phyloP scores from a whole-genome alignment of 2,888 invertebrate species.

The Polymixis flavicincta region DNA sequence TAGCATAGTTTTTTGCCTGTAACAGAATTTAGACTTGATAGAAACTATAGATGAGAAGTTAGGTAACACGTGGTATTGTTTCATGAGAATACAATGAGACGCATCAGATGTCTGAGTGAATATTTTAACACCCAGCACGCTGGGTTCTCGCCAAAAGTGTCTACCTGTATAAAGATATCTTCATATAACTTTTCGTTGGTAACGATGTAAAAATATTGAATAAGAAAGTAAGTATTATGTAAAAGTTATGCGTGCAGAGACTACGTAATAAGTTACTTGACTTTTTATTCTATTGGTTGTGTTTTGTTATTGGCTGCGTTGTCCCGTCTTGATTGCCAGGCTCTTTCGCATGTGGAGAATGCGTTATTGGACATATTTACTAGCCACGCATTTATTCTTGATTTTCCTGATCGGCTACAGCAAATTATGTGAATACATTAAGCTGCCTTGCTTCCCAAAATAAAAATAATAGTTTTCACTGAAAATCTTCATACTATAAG shows the following conservation, averaged over 20 bases:
- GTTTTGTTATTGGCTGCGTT: conserved; percentile 50
- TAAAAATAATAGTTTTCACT: neutral
- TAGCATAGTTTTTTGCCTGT: neutral
- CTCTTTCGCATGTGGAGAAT: conserved; percentile 42
- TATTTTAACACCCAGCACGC: conserved; percentile 45
- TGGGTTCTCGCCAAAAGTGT: conserved; percentile 53
- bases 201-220: conserved; percentile 58
- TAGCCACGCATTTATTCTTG: conserved; percentile 36
- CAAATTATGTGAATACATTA: conserved; percentile 23
- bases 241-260: conserved; percentile 57
- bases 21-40: conserved; percentile 8
- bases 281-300: conserved; percentile 56
- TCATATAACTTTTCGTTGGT: conserved; percentile 46
- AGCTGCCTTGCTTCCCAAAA: conserved; percentile 1
- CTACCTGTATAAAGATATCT: conserved; percentile 54
- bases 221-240: conserved; percentile 64
- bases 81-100: conserved; percentile 29
- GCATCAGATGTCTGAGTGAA: conserved; percentile 38
- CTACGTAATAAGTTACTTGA: conserved; percentile 57
- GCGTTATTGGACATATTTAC: conserved; percentile 42
- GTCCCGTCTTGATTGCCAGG: conserved; percentile 45
- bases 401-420: conserved; percentile 31
- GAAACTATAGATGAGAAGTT: conserved; percentile 30
- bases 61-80: conserved; percentile 51
- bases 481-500: neutral